Evolutionary conservation across 2,888 invertebrate genomes (phyloP).

Genomic region (Teinopalpus imperialis): DNA sequence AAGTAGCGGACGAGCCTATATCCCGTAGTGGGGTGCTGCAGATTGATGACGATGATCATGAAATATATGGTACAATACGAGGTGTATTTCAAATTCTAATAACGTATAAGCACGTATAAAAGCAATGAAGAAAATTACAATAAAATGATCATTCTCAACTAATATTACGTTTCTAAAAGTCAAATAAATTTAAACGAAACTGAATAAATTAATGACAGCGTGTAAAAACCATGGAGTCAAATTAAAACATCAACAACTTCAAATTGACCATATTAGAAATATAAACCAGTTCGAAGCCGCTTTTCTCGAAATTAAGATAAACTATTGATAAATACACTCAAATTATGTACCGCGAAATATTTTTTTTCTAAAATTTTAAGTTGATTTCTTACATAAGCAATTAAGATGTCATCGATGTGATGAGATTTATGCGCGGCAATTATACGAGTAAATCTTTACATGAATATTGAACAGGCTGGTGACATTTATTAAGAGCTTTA

Average conservation of each 20-base stretch:
- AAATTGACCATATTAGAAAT: conserved; percentile 2
- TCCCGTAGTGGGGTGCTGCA: too few species aligned
- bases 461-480: conserved; percentile 67
- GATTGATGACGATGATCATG: too few species aligned
- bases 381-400: conserved; percentile 69
- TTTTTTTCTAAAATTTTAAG: conserved; percentile 46
- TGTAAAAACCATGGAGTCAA: neutral
- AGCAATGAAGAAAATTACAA: neutral
- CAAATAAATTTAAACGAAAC: neutral
- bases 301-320: conserved; percentile 5
- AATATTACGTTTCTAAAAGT: neutral
- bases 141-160: neutral
- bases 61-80: too few species aligned
- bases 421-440: conserved; percentile 75
- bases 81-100: too few species aligned
- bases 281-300: conserved; percentile 8
- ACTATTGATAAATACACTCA: conserved; percentile 40
- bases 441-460: conserved; percentile 66
- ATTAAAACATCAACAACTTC: conserved; percentile 7
- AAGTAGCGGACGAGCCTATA: too few species aligned
- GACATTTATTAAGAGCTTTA: conserved; percentile 66
- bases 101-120: too few species aligned
- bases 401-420: conserved; percentile 75
- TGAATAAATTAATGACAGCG: neutral
- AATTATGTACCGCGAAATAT: conserved; percentile 39